These are phyloP conservation scores for Sarcoramphus papa DNA, from an alignment of 2,797 vertebrate genomes.

Conservation along the genomic window DNA sequence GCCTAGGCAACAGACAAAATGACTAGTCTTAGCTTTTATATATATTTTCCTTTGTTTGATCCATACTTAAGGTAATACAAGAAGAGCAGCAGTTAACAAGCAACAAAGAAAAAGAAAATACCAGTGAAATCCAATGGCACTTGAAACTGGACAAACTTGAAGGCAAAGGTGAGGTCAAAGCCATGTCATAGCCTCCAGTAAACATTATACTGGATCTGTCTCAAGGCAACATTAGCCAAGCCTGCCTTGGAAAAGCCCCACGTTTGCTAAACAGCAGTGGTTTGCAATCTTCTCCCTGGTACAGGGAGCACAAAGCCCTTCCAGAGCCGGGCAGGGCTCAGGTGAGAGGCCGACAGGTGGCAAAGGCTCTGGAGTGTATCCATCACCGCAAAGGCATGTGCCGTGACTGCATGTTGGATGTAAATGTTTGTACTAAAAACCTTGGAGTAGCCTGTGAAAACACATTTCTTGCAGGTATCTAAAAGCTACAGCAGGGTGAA, in stretches of 20 bases:
- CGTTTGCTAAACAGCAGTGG: not conserved
- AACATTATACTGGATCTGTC: not conserved
- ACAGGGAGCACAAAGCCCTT: not conserved
- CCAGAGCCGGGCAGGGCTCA: not conserved
- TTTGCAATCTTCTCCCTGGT: not conserved
- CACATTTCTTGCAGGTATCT: not conserved
- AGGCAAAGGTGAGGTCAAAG: constrained; percentile 16
- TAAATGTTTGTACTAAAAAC: not conserved
- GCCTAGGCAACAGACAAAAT: not conserved
- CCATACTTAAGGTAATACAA: not conserved
- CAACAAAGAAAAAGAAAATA: not conserved
- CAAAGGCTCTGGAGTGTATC: not conserved
- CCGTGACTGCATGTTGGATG: not conserved
- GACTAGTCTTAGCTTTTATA: not conserved
- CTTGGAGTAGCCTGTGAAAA: not conserved
- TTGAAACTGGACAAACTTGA: not conserved
- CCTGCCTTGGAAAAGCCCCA: not conserved
- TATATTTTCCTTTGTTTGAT: not conserved
- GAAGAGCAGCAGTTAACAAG: not conserved
- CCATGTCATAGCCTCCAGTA: not conserved
- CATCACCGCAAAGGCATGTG: not conserved
- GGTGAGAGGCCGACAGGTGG: not conserved
- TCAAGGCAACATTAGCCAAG: not conserved
- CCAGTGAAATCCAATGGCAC: not conserved
- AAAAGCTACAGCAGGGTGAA: not conserved